Evolutionary conservation across 1,140 invertebrate genomes (phyloP).

Genomic region (Cydia strobilella): DNA sequence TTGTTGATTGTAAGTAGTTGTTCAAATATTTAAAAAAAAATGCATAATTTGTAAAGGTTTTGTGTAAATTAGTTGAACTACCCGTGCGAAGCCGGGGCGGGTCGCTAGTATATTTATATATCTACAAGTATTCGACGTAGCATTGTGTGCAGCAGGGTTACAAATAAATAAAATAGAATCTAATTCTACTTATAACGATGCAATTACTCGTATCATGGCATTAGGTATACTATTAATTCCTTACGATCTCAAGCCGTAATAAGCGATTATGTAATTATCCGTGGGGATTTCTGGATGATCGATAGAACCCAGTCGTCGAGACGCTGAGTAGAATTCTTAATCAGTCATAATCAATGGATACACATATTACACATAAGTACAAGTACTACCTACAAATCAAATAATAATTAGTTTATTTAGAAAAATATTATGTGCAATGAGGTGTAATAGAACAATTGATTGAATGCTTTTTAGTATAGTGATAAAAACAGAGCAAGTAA

Average conservation of each 20-base stretch:
- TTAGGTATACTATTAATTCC: background rate
- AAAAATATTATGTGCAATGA: background rate
- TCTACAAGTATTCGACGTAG: background rate
- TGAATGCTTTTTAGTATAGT: background rate
- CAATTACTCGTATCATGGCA: background rate
- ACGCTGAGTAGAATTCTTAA: conserved; percentile 16
- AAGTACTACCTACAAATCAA: background rate
- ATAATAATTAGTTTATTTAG: background rate
- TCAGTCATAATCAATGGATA: background rate
- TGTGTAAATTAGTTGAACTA: no score
- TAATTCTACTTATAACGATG: background rate
- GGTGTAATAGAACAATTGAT: background rate
- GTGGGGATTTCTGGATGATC: conserved; percentile 27
- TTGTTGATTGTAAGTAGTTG: no score
- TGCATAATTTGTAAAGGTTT: no score
- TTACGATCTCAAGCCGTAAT: conserved; percentile 9
- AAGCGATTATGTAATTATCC: conserved; percentile 21
- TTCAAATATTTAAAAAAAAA: no score
- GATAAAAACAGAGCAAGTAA: background rate
- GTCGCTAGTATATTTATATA: no score
- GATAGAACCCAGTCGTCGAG: background rate
- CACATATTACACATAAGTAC: no score
- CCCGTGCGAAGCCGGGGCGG: no score
- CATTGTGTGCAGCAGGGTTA: background rate
- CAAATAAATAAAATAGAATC: background rate